A percentile compares a stretch with the other conserved stretches of the same genome.
phyloP scores from a whole-genome alignment of 2,888 invertebrate genomes.

The Monochamus alternatus region DNA sequence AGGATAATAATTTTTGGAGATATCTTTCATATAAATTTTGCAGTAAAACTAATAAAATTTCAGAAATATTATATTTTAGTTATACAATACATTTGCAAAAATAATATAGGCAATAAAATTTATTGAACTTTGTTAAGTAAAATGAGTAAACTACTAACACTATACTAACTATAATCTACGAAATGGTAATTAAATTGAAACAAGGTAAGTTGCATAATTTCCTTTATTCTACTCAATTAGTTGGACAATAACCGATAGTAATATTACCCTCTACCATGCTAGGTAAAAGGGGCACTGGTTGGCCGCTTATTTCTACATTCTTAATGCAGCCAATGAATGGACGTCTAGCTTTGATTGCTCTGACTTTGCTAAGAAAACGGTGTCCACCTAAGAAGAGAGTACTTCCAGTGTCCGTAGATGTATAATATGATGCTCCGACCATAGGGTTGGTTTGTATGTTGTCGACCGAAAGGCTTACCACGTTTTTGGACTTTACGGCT shows the following conservation, averaged over 20 bases:
- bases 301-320: conserved; percentile 79
- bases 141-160: too few relatives aligned
- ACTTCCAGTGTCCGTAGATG: conserved; percentile 85
- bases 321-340: conserved; percentile 88
- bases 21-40: too few relatives aligned
- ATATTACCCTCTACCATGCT: conserved; percentile 82
- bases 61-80: too few relatives aligned
- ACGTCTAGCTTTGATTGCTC: conserved; percentile 81
- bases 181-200: conserved; percentile 7
- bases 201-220: background rate
- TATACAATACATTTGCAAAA: background rate
- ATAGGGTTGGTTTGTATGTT: conserved; percentile 83
- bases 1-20: too few relatives aligned
- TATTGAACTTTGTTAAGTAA: too few relatives aligned
- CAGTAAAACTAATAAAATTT: too few relatives aligned
- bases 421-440: conserved; percentile 76
- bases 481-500: conserved; percentile 92
- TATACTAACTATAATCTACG: background rate
- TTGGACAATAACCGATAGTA: conserved; percentile 85
- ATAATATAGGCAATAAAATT: too few relatives aligned
- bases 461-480: conserved; percentile 91
- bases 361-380: conserved; percentile 72
- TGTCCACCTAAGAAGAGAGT: conserved; percentile 95
- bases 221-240: conserved; percentile 72
- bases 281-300: conserved; percentile 71